Conservation (phyloP, 2,888 invertebrate genomes). For the Rhagonycha fulva region DNA sequence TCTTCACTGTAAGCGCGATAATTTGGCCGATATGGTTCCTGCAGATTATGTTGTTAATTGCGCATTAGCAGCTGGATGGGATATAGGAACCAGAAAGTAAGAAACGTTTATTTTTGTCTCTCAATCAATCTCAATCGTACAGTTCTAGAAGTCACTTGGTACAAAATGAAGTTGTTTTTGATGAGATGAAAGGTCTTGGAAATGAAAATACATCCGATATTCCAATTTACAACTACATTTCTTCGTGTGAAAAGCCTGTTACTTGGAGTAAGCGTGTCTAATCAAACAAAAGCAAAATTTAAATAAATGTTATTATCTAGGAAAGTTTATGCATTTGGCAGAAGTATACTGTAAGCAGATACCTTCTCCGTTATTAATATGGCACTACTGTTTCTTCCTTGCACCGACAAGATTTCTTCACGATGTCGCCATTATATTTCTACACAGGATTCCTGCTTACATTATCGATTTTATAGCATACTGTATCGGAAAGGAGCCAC, state of each 20-base stretch:
- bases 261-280: conserved; percentile 34
- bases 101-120: background rate
- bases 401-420: conserved; percentile 49
- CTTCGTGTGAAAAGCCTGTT: conserved; percentile 25
- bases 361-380: conserved; percentile 61
- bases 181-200: background rate
- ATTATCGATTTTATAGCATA: conserved; percentile 60
- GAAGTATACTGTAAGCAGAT: conserved; percentile 57
- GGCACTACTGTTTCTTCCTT: conserved; percentile 49
- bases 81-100: conserved; percentile 50
- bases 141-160: background rate
- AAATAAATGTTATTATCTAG: conserved; percentile 67
- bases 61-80: conserved; percentile 63
- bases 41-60: conserved; percentile 68
- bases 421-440: conserved; percentile 56
- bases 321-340: conserved; percentile 62
- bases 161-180: background rate
- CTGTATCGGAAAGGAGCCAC: conserved; percentile 54
- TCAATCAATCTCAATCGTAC: background rate
- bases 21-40: conserved; percentile 76
- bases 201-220: background rate
- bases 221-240: conserved; percentile 17
- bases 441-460: conserved; percentile 67
- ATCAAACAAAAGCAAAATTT: background rate
- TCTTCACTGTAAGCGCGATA: conserved; percentile 70